Conservation (phyloP, 2,888 invertebrate genomes). For the Calameuta pallipes region DNA sequence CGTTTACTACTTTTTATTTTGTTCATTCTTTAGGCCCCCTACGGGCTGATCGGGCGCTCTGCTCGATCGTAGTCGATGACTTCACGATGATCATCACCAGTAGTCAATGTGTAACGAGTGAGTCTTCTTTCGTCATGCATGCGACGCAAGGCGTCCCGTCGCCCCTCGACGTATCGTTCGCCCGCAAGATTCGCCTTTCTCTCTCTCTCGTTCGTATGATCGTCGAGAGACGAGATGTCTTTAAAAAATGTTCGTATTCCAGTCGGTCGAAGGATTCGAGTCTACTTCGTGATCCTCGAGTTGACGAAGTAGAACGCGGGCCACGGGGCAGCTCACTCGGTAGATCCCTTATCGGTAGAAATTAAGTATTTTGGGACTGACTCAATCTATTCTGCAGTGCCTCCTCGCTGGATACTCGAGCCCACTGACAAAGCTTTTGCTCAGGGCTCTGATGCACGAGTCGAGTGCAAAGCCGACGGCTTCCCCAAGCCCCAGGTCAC, state of each 20-base stretch:
- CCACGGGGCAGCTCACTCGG: slow-evolving; percentile 33
- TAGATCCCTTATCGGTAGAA: slow-evolving; percentile 30
- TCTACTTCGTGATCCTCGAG: too few relatives aligned
- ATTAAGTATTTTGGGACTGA: slow-evolving; percentile 35
- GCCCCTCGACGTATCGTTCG: too few relatives aligned
- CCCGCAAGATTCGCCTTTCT: too few relatives aligned
- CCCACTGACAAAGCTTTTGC: slow-evolving; percentile 96
- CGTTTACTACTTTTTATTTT: slow-evolving; percentile 23
- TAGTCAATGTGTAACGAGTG: slow-evolving; percentile 23
- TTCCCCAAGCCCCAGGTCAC: slow-evolving; percentile 94
- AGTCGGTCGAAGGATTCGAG: too few relatives aligned
- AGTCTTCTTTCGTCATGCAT: slow-evolving; percentile 25
- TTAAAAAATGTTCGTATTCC: too few relatives aligned
- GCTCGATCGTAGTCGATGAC: slow-evolving; percentile 31
- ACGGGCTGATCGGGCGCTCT: slow-evolving; percentile 13
- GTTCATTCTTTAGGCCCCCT: not conserved
- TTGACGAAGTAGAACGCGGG: too few relatives aligned
- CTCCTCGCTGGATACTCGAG: slow-evolving; percentile 95
- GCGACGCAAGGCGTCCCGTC: slow-evolving; percentile 12
- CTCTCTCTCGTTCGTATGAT: too few relatives aligned
- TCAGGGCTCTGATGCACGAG: slow-evolving; percentile 92
- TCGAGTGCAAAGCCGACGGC: slow-evolving; percentile 96
- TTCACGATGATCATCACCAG: slow-evolving; percentile 25
- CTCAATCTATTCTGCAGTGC: slow-evolving; percentile 76
- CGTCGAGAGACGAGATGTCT: too few relatives aligned